A percentile compares a stretch with the other conserved stretches of the same genome.
These are phyloP conservation scores for Ichneumoninae sp. DNA, from an alignment of 2,888 invertebrate genomes.

Conservation along the genomic window DNA sequence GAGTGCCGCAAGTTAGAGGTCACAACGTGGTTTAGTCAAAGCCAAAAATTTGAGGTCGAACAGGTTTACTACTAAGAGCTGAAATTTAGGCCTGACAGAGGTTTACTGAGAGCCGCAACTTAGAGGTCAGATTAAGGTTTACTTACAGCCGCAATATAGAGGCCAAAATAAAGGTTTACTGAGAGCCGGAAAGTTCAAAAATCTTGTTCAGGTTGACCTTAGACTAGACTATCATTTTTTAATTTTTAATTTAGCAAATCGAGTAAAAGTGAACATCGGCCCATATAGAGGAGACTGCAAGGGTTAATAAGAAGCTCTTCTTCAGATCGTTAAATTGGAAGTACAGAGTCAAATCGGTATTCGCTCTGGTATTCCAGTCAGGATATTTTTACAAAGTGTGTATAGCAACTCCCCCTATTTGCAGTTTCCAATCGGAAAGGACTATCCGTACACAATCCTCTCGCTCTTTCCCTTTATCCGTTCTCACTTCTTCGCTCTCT, in stretches of 20 bases:
- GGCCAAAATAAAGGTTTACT: background rate
- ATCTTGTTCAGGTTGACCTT: background rate
- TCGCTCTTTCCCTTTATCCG: constrained; percentile 9
- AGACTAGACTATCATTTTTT: background rate
- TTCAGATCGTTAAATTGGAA: background rate
- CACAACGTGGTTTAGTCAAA: background rate
- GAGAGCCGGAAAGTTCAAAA: background rate
- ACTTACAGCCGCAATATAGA: no score
- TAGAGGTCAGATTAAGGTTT: no score
- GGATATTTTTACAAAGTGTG: background rate
- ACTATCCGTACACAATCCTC: background rate
- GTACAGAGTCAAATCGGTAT: background rate
- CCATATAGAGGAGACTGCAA: background rate
- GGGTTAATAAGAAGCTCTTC: background rate
- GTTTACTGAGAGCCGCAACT: background rate
- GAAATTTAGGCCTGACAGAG: background rate
- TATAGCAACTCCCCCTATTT: background rate
- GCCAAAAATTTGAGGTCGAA: no score
- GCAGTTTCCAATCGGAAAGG: background rate
- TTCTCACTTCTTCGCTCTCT: constrained; percentile 31
- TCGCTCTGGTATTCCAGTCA: background rate
- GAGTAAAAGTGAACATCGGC: background rate
- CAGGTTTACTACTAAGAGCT: background rate
- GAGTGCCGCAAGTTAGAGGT: background rate
- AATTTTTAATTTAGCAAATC: background rate